A percentile compares a stretch with the other conserved stretches of the same genome.
Conservation (phyloP, 2,888 invertebrate species). For the Cepaea hortensis region DNA sequence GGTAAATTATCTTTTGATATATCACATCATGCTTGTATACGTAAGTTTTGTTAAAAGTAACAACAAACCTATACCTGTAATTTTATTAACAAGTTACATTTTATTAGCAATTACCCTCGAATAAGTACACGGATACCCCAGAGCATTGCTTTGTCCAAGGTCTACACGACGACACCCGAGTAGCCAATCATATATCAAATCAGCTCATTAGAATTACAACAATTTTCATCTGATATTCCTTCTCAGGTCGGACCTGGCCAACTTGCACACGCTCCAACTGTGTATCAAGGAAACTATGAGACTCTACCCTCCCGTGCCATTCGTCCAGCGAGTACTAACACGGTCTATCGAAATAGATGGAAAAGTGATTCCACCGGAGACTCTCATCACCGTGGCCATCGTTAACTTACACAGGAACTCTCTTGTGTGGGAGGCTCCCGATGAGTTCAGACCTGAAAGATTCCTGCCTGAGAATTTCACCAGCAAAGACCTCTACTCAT, state of each 20-base stretch:
- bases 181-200: too few relatives aligned
- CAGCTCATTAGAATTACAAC: not conserved
- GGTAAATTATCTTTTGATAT: too few relatives aligned
- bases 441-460: slow-evolving; percentile 63
- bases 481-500: slow-evolving; percentile 61
- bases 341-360: slow-evolving; percentile 61
- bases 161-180: too few relatives aligned
- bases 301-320: slow-evolving; percentile 62
- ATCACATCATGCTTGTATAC: too few relatives aligned
- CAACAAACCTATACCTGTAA: too few relatives aligned
- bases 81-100: too few relatives aligned
- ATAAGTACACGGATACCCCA: too few relatives aligned
- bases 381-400: slow-evolving; percentile 55
- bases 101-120: too few relatives aligned
- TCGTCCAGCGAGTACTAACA: slow-evolving; percentile 56
- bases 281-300: slow-evolving; percentile 69
- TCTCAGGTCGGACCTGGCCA: slow-evolving; percentile 64
- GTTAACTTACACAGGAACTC: slow-evolving; percentile 64
- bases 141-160: too few relatives aligned
- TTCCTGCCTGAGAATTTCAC: slow-evolving; percentile 59
- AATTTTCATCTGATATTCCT: not conserved
- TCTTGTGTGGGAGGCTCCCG: slow-evolving; percentile 62
- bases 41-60: too few relatives aligned
- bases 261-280: slow-evolving; percentile 60
- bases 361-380: slow-evolving; percentile 57